Evolutionary conservation across 1,140 invertebrate genomes (phyloP).

Genomic region (Ceratina calcarata): DNA sequence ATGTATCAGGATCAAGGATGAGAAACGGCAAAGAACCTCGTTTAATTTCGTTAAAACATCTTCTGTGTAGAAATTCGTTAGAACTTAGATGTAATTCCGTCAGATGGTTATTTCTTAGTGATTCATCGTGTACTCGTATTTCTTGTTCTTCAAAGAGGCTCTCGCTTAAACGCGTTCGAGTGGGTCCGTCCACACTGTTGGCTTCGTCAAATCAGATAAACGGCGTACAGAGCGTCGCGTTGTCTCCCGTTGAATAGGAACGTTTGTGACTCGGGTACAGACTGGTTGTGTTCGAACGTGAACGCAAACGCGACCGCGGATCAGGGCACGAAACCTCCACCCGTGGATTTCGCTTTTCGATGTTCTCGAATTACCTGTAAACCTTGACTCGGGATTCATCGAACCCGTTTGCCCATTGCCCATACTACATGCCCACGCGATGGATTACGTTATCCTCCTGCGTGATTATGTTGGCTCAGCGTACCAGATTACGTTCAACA

Average conservation of each 20-base stretch:
- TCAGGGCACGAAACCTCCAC: slow-evolving; percentile 33
- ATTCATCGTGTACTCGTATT: too few relatives aligned
- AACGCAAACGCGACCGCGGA: slow-evolving; percentile 30
- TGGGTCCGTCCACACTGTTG: not conserved
- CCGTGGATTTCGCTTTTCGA: slow-evolving; percentile 19
- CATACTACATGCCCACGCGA: not conserved
- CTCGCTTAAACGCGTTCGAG: not conserved
- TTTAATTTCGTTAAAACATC: too few relatives aligned
- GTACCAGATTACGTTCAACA: not conserved
- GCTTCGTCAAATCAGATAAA: slow-evolving; percentile 57
- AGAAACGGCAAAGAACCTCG: too few relatives aligned
- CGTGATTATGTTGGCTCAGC: too few relatives aligned
- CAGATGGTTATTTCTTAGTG: too few relatives aligned
- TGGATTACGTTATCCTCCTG: not conserved
- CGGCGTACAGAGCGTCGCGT: slow-evolving; percentile 39
- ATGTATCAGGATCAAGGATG: too few relatives aligned
- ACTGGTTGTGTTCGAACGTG: slow-evolving; percentile 10
- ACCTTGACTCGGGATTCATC: slow-evolving; percentile 62
- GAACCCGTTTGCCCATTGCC: slow-evolving; percentile 21
- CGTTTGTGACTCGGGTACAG: slow-evolving; percentile 23
- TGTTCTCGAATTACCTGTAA: slow-evolving; percentile 59
- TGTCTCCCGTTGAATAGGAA: slow-evolving; percentile 40
- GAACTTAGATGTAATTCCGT: too few relatives aligned
- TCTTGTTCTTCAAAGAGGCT: too few relatives aligned
- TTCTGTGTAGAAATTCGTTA: too few relatives aligned